These are phyloP conservation scores for Lamprologus speciosus DNA, from an alignment of 2,113 vertebrate species.

Conservation along the genomic window DNA sequence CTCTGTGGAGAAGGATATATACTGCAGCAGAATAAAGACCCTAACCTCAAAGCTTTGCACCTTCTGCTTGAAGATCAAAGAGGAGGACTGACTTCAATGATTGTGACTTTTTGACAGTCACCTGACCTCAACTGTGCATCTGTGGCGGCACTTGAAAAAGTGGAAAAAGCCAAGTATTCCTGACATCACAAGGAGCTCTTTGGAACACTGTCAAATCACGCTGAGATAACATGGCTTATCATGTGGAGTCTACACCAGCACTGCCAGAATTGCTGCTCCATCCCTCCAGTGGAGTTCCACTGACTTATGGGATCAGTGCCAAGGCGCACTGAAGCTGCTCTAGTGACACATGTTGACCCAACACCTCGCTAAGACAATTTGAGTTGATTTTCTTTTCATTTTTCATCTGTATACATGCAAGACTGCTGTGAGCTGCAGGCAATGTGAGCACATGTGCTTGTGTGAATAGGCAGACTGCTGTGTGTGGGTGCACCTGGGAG, in stretches of 20 bases:
- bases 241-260: background rate
- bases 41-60: background rate
- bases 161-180: background rate
- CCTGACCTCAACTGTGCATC: background rate
- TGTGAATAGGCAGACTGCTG: background rate
- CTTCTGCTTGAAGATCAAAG: background rate
- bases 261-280: background rate
- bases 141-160: background rate
- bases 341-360: background rate
- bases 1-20: background rate
- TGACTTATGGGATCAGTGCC: background rate
- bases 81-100: background rate
- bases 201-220: background rate
- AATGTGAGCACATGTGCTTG: background rate
- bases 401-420: background rate
- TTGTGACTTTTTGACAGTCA: background rate
- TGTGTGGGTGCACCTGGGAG: conserved; percentile 74
- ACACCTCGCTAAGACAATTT: background rate
- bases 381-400: background rate
- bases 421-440: background rate
- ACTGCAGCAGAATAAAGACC: background rate
- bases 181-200: background rate
- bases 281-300: background rate
- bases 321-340: background rate
- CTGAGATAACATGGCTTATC: background rate